A percentile compares a stretch with the other conserved stretches of the same genome.
phyloP scores from a whole-genome alignment of 37 sponge, comb jelly and placozoan species.

The Chondrosia reniformis region DNA sequence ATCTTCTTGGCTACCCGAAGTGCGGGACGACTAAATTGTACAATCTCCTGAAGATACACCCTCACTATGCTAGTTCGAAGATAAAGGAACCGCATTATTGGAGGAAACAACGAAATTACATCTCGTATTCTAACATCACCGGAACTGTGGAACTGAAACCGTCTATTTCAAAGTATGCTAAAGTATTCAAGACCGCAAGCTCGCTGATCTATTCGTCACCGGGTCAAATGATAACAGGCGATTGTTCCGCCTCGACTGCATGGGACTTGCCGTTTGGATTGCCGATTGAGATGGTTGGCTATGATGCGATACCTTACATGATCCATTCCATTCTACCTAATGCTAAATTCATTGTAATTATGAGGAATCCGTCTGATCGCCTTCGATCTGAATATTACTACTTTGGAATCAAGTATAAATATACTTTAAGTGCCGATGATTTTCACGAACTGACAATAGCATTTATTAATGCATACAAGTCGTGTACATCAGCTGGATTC shows the following conservation, averaged over 20 bases:
- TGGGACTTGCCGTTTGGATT: neutral
- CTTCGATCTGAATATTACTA: neutral
- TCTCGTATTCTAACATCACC: too few species aligned
- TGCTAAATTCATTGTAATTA: neutral
- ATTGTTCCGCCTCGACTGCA: neutral
- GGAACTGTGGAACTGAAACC: too few species aligned
- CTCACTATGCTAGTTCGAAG: conserved; percentile 17
- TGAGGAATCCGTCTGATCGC: neutral
- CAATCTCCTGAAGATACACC: conserved; percentile 36
- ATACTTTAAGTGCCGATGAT: neutral
- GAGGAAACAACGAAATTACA: too few species aligned
- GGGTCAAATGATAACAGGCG: neutral
- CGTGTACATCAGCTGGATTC: too few species aligned
- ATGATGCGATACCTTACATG: conserved; percentile 5
- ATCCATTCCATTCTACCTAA: neutral
- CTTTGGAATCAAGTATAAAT: neutral
- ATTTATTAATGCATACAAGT: neutral
- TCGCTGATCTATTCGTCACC: neutral
- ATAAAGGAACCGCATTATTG: conserved; percentile 66
- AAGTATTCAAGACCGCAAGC: neutral
- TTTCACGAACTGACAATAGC: neutral
- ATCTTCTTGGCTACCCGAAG: conserved; percentile 58
- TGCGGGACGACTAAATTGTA: conserved; percentile 58
- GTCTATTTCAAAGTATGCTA: neutral
- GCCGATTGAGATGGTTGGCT: neutral